These are phyloP conservation scores for Melanerpes aurifrons DNA, from an alignment of 2,113 vertebrate genomes.

Conservation along the genomic window DNA sequence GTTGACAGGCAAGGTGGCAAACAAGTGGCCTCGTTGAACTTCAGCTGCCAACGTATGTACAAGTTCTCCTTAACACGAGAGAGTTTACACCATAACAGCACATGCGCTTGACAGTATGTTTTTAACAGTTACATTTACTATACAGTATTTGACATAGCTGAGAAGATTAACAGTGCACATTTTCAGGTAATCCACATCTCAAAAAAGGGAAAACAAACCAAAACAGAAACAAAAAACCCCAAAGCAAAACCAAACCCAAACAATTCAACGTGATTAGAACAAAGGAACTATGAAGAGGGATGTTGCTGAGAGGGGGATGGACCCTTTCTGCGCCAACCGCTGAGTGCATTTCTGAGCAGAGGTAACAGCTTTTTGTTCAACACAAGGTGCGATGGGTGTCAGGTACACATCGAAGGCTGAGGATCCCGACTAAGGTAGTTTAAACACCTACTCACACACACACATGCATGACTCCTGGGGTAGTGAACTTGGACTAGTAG, in stretches of 20 bases:
- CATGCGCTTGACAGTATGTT: conserved; percentile 56
- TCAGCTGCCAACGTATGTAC: conserved; percentile 73
- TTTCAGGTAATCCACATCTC: conserved; percentile 53
- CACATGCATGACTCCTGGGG: conserved; percentile 51
- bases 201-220: background rate
- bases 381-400: background rate
- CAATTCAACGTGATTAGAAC: background rate
- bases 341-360: conserved; percentile 67
- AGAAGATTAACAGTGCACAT: conserved; percentile 63
- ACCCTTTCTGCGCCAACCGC: conserved; percentile 41
- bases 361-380: conserved; percentile 55
- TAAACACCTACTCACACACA: conserved; percentile 61
- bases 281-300: conserved; percentile 20
- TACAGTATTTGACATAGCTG: conserved; percentile 41
- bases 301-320: background rate
- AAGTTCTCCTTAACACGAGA: conserved; percentile 50
- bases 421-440: conserved; percentile 24
- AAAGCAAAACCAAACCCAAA: too few relatives aligned
- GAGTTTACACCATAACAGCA: conserved; percentile 58
- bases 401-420: conserved; percentile 33
- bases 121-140: conserved; percentile 65
- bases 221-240: background rate
- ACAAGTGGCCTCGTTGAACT: conserved; percentile 37
- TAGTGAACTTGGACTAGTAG: conserved; percentile 42
- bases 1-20: background rate